Base-by-base conservation (phyloP, 1,140 invertebrate genomes). In the Camponotus floridanus region DNA sequence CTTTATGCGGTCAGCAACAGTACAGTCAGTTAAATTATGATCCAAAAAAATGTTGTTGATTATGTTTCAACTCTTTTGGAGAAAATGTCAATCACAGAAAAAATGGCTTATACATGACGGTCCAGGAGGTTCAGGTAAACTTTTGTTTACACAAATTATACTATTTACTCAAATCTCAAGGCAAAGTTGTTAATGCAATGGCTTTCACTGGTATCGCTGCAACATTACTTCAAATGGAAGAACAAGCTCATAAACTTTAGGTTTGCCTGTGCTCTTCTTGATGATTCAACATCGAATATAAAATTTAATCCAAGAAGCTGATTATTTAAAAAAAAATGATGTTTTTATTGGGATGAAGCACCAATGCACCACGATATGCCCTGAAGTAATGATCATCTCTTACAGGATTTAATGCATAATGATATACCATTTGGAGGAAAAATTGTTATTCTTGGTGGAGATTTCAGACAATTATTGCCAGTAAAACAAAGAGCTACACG, bases 381-480 rank as follows among this genome's bases (percentile, higher is more conserved):
- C 21, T 21, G 42, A 68, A 48, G 15, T 71, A 33, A 71, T 71
- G 26, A 71, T 71, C 26, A 9, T 31, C 31, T 45, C 2, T 71
- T 71, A 33, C 26, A 26, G 0, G 68, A 71, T 33, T 18, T 71
- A 18, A 71, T 71, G 45, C 68, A 71, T 51, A 51, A 71, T 51
- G 8, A 71, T 33, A 51, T 71, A 33, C 18, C 18, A 9, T 74
- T 74, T 21, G n/a, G 33, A 26, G 51, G 33, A 8, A 74, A 74
- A 36, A 74, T 74, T 0, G 7, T 74, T 6, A 33, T 74, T 26
- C 71, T 74, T 2, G 51, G 33, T 39, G n/a, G 48, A 4, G 51
- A 74, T 74, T 74, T 74, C 36, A 51, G 68, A 45, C 31, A 76
- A 31, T 76, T 76, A 31, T 48, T 76, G 9, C 36, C 73, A 61